Evolutionary conservation across 2,797 vertebrate species (phyloP), one percentile per base, ranked within the genome.

Genomic region (Hoplostethus mediterraneus): DNA sequence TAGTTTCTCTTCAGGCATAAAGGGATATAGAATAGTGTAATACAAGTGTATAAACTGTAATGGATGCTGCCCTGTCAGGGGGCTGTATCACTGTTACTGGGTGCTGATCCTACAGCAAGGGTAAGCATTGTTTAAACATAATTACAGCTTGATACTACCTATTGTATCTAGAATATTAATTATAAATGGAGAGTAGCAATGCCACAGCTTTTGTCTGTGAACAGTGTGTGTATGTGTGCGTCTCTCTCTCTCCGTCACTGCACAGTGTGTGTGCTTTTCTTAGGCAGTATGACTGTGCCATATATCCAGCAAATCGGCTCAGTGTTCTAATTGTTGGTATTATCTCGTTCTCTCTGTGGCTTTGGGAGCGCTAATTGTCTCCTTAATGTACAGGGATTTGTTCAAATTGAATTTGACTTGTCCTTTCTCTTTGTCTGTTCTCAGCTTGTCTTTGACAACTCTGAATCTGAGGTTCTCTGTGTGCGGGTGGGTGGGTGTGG

Each of bases 241-340:
- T 21, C 45, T 44, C 51, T 10, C 16, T 16, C 12, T n/a, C 51
- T 9, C 21, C 8, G 42, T 16, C 44, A 4, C 25, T 61, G 10
- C 58, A 12, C 42, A 12, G 17, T 33, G 52, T 63, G 25, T 48
- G n/a, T 40, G 25, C 33, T 54, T 38, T 42, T 72, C 59, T 59
- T 36, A 3, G 44, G 25, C 61, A 44, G 53, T 49, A 21, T 21
- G 21, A 21, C 21, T 21, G 21, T 21, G 40, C 8, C 30, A 45
- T 51, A 42, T 51, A 51, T 71, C 55, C 74, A 79, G 69, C 83
- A 78, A 83, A 80, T 82, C 14, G 17, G 45, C 61, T 78, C 75
- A 55, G 51, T 63, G 62, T 65, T 75, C 63, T 91, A 77, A 87
- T 87, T 86, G 76, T 66, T 74, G 76, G 75, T n/a, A 48, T 85